Evolutionary conservation across 2,797 vertebrate genomes (phyloP).

Genomic region (Rhinatrema bivittatum): DNA sequence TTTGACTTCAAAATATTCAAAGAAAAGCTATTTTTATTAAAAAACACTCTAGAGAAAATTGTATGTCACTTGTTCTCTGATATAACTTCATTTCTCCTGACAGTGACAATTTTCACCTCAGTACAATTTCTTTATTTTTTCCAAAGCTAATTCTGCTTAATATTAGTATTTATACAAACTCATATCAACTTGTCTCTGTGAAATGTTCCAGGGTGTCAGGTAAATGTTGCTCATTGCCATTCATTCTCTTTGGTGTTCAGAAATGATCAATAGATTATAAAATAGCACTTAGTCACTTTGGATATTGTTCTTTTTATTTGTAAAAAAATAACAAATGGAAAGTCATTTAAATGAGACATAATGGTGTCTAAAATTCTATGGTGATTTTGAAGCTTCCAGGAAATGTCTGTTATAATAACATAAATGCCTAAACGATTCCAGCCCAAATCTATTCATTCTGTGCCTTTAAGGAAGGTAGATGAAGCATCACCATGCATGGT

Average conservation of each 20-base stretch:
- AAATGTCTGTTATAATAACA: constrained; percentile 26
- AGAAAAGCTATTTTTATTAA: constrained; percentile 89
- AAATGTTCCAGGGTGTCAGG: constrained; percentile 69
- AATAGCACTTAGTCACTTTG: constrained; percentile 45
- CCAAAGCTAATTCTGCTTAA: constrained; percentile 74
- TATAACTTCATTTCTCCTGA: constrained; percentile 81
- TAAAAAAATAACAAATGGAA: constrained; percentile 46
- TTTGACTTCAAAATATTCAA: constrained; percentile 85
- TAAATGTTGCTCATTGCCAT: constrained; percentile 73
- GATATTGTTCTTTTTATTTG: constrained; percentile 58
- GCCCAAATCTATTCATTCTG: constrained; percentile 35
- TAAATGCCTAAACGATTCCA: constrained; percentile 44
- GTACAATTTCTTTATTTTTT: constrained; percentile 74
- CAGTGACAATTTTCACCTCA: constrained; percentile 79
- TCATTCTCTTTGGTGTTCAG: constrained; percentile 62
- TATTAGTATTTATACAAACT: constrained; percentile 79
- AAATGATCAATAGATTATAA: constrained; percentile 67
- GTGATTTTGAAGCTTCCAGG: constrained; percentile 31
- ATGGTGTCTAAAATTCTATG: constrained; percentile 15
- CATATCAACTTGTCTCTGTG: constrained; percentile 74
- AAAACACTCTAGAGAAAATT: constrained; percentile 81
- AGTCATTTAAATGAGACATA: constrained; percentile 34
- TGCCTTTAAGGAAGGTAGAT: constrained; percentile 39
- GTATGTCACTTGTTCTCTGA: constrained; percentile 80
- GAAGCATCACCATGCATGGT: constrained; percentile 23